Percentiles rank a stretch among this genome's conserved stretches.
Conservation (phyloP, 2,888 invertebrate genomes). For the Cheilosia vulpina region DNA sequence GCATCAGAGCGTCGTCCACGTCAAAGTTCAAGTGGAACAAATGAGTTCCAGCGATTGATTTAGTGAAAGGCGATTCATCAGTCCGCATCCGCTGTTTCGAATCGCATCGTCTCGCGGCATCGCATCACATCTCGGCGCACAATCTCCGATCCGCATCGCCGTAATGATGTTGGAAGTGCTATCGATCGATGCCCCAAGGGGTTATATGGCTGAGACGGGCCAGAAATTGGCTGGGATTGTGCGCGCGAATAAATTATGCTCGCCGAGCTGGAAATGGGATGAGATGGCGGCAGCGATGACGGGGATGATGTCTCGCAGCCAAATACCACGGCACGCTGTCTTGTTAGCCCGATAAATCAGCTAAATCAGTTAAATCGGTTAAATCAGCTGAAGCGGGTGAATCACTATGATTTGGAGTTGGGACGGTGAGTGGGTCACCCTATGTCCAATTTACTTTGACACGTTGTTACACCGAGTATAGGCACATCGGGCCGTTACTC, state of each 20-base stretch:
- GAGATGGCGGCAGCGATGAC: slow-evolving; percentile 22
- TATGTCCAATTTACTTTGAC: slow-evolving; percentile 74
- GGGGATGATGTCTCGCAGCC: slow-evolving; percentile 23
- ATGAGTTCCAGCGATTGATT: slow-evolving; percentile 74
- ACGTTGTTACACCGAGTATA: slow-evolving; percentile 53
- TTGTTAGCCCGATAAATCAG: slow-evolving; percentile 42
- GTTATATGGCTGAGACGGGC: slow-evolving; percentile 7
- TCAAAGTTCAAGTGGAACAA: slow-evolving; percentile 74
- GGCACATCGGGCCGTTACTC: slow-evolving; percentile 51
- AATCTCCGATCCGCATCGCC: slow-evolving; percentile 44
- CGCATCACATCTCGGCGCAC: slow-evolving; percentile 20
- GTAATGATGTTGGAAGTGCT: slow-evolving; percentile 36
- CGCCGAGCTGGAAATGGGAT: slow-evolving; percentile 30
- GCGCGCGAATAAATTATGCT: slow-evolving; percentile 66
- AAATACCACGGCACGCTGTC: slow-evolving; percentile 35
- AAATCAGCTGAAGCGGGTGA: slow-evolving; percentile 56
- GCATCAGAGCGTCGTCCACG: slow-evolving; percentile 16
- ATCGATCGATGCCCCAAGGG: slow-evolving; percentile 46
- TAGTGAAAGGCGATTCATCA: slow-evolving; percentile 74
- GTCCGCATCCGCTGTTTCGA: slow-evolving; percentile 45
- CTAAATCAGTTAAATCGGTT: slow-evolving; percentile 51
- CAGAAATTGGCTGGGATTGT: slow-evolving; percentile 59
- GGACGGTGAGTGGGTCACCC: slow-evolving; percentile 70
- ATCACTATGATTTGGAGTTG: slow-evolving; percentile 75
- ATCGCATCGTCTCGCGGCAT: slow-evolving; percentile 46